Base-by-base conservation (phyloP, 2,113 vertebrate species). In the Sitta europaea region DNA sequence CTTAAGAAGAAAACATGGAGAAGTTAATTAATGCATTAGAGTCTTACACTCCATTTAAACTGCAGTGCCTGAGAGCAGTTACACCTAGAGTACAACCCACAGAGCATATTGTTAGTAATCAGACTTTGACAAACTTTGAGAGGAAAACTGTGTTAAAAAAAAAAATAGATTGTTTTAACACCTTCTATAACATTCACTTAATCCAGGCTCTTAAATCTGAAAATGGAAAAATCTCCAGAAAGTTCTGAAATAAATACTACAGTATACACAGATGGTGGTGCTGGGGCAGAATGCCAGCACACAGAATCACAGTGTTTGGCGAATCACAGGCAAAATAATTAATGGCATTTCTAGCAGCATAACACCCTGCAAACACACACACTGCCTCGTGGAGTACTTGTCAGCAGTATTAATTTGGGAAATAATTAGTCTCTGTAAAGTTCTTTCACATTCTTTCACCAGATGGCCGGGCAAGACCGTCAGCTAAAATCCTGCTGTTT, bases 401-500 rank as follows among this genome's bases (percentile, higher is more conserved):
- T 96, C 97, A 97, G 95, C 97, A 90, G 94, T 97, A 97, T 97
- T 98, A 96, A 96, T 97, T 92, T 81, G 77, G 68, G 48, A 96
- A 97, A 95, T 96, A 98, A 97, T 96, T 97, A 97, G 96, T 92
- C 71, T 45, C 80, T 57, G 35, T 58, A 93, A 97, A 97, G 79
- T 92, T 95, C 90, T 96, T 96, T 91, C 84, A 43, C 24, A 27
- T 68, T 88, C 78, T 95, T 96, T 98, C 85, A 95, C 95, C 97
- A 98, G 97, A 97, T 98, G 97, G 97, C n/a, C 81, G 45, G 65
- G 85, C 33, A 94, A 94, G 89, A 92, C 35, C 53, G 43, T 98
- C 98, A 98, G 97, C 97, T 97, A 92, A 97, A 98, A 97, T 97
- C 90, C 57, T 91, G 96, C 94, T 86, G 86, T 45, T 95, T 98